Conservation (phyloP, 2,113 vertebrate genomes). For the Coracopsis vasa region DNA sequence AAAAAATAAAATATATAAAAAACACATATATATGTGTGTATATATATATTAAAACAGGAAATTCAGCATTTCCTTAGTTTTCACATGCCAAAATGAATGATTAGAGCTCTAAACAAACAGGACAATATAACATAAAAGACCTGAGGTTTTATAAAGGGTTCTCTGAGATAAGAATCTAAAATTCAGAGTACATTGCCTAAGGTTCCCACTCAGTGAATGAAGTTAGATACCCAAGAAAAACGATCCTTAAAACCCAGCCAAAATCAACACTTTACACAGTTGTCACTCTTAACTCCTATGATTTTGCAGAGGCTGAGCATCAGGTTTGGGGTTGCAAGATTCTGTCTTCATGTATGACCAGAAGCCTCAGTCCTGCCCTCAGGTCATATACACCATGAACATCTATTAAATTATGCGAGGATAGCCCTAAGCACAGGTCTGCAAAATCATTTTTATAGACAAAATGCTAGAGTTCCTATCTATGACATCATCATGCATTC, state of each 20-base stretch:
- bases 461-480: not conserved
- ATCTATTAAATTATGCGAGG: not conserved
- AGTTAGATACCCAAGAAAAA: not conserved
- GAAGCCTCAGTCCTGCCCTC: not conserved
- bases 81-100: not conserved
- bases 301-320: not conserved
- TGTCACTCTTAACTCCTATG: not conserved
- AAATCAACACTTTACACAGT: not conserved
- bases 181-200: not conserved
- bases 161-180: not conserved
- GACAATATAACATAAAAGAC: not conserved
- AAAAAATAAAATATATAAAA: not conserved
- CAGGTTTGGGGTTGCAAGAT: not conserved
- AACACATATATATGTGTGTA: too few species aligned
- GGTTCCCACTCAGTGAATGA: not conserved
- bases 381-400: not conserved
- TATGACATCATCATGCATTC: not conserved
- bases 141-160: not conserved
- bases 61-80: not conserved
- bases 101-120: not conserved
- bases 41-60: not conserved
- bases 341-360: not conserved
- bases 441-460: not conserved
- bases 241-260: not conserved
- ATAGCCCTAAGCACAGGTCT: not conserved